phyloP scores from a whole-genome alignment of 2,888 invertebrate genomes.

The Trissoscelio sp. region DNA sequence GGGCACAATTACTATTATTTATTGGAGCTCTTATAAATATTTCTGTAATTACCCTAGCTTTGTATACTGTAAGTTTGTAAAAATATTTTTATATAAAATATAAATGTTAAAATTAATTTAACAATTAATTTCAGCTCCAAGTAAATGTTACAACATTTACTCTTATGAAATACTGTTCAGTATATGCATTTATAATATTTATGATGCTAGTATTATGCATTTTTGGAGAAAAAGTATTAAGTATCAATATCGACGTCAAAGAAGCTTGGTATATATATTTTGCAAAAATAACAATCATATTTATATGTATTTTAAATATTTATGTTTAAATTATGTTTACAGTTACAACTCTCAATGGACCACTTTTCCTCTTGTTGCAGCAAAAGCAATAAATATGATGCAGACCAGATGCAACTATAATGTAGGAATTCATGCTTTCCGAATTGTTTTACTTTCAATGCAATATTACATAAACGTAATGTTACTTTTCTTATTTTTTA shows the following conservation, averaged over 20 bases:
- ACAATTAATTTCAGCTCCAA: constrained; percentile 8
- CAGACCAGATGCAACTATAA: constrained; percentile 37
- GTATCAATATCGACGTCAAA: constrained; percentile 28
- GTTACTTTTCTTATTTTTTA: no score
- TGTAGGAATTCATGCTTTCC: constrained; percentile 37
- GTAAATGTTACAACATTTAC: constrained; percentile 18
- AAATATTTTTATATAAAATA: constrained; percentile 1
- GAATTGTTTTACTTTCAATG: constrained; percentile 29
- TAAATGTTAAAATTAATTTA: neutral
- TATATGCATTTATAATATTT: constrained; percentile 27
- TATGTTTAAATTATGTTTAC: neutral
- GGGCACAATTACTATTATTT: constrained; percentile 29
- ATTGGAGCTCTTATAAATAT: constrained; percentile 32
- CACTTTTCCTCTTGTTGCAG: neutral
- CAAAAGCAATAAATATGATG: constrained; percentile 18
- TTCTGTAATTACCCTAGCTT: constrained; percentile 26
- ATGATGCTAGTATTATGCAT: constrained; percentile 19
- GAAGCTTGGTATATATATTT: constrained; percentile 36
- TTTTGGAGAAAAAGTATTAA: constrained; percentile 25
- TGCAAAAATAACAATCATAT: constrained; percentile 1
- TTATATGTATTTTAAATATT: neutral
- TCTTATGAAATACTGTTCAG: constrained; percentile 26
- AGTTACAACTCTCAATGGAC: constrained; percentile 38
- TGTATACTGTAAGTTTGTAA: constrained; percentile 41
- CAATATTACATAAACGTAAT: constrained; percentile 49